Conservation (phyloP, 2,888 invertebrate species). For the Salpingus planirostris region DNA sequence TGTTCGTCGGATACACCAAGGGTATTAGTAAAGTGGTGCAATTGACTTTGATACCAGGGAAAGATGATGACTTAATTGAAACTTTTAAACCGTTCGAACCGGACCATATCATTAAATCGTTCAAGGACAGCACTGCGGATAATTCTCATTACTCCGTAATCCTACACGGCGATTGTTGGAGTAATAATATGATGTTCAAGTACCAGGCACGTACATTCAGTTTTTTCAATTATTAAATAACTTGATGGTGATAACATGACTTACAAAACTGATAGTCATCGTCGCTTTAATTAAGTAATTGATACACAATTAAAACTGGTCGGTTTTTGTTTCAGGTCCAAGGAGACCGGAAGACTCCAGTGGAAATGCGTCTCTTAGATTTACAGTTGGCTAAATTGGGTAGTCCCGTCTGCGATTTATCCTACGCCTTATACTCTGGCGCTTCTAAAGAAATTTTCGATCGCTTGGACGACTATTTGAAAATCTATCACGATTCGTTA, state of each 20-base stretch:
- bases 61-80: conserved; percentile 2
- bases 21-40: neutral
- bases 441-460: conserved; percentile 24
- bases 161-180: conserved; percentile 18
- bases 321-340: neutral
- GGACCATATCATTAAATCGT: neutral
- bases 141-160: conserved; percentile 6
- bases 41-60: conserved; percentile 1
- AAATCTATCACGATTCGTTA: conserved; percentile 30
- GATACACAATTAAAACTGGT: too few relatives aligned
- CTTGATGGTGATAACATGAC: neutral
- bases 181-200: conserved; percentile 19
- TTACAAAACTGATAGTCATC: too few relatives aligned
- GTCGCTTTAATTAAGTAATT: too few relatives aligned
- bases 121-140: neutral
- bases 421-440: conserved; percentile 32
- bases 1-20: neutral
- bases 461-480: conserved; percentile 26
- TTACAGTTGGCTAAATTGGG: conserved; percentile 22
- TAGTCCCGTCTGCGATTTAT: conserved; percentile 29
- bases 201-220: conserved; percentile 10
- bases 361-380: conserved; percentile 22
- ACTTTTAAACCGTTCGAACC: conserved; percentile 1
- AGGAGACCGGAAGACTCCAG: neutral
- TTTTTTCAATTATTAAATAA: too few relatives aligned